Conservation (phyloP, 2,797 vertebrate genomes). For the Poecilia wingei region DNA sequence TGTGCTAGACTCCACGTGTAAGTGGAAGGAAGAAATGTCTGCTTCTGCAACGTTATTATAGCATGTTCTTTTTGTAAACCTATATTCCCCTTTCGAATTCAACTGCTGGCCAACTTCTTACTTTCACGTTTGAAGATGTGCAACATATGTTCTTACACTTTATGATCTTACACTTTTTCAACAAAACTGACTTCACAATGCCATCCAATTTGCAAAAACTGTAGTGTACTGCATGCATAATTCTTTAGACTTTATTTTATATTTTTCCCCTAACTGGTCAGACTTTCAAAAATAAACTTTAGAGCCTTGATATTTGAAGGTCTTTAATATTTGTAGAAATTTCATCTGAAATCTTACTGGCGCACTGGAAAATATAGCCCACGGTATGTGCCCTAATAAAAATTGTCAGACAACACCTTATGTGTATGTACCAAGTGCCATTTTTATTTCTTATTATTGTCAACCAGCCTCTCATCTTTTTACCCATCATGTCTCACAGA, state of each 20-base stretch:
- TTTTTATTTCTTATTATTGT: conserved; percentile 34
- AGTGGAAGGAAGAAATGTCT: not conserved
- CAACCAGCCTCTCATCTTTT: conserved; percentile 61
- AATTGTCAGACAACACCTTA: not conserved
- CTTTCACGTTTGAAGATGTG: not conserved
- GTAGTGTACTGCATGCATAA: not conserved
- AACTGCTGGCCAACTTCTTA: not conserved
- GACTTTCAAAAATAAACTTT: not conserved
- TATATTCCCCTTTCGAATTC: not conserved
- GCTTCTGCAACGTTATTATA: not conserved
- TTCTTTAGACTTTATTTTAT: not conserved
- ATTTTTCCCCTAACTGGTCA: not conserved
- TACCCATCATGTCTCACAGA: conserved; percentile 80
- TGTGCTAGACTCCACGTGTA: not conserved
- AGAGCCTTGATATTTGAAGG: not conserved
- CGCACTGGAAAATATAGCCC: not conserved
- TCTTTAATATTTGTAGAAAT: not conserved
- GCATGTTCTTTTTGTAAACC: not conserved
- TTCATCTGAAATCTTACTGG: not conserved
- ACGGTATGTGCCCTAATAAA: not conserved
- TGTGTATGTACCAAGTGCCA: conserved; percentile 14
- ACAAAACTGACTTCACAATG: not conserved
- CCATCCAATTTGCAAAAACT: not conserved
- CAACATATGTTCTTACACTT: not conserved
- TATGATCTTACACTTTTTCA: not conserved